Conservation (phyloP, 2,797 vertebrate species). For the Knipowitschia caucasica region DNA sequence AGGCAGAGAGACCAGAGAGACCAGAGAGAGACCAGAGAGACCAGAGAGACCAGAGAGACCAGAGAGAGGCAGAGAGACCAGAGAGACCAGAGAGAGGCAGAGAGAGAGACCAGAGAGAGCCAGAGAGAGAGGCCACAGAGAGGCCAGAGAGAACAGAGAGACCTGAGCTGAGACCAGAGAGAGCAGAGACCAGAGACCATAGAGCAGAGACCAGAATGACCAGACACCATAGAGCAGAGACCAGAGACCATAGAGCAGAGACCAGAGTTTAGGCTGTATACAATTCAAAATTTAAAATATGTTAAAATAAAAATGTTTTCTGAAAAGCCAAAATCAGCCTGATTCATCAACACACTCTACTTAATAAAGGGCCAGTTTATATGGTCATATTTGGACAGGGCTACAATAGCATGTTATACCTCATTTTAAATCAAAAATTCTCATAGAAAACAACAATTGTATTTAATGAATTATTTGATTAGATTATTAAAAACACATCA, state of each 20-base stretch:
- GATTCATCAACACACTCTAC: too few species aligned
- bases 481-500: too few species aligned
- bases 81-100: background rate
- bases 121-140: background rate
- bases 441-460: too few species aligned
- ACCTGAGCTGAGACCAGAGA: background rate
- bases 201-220: background rate
- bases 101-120: constrained; percentile 3
- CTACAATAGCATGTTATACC: too few species aligned
- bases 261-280: background rate
- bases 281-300: too few species aligned
- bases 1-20: background rate
- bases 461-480: too few species aligned
- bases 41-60: background rate
- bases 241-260: background rate
- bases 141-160: background rate
- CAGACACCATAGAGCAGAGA: background rate
- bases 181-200: background rate
- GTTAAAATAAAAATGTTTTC: too few species aligned
- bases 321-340: too few species aligned
- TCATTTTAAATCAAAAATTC: too few species aligned
- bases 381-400: too few species aligned
- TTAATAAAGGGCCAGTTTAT: too few species aligned
- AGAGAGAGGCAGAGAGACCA: background rate
- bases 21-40: background rate